Base-by-base conservation (phyloP, 2,113 vertebrate species). In the Dasypus novemcinctus region DNA sequence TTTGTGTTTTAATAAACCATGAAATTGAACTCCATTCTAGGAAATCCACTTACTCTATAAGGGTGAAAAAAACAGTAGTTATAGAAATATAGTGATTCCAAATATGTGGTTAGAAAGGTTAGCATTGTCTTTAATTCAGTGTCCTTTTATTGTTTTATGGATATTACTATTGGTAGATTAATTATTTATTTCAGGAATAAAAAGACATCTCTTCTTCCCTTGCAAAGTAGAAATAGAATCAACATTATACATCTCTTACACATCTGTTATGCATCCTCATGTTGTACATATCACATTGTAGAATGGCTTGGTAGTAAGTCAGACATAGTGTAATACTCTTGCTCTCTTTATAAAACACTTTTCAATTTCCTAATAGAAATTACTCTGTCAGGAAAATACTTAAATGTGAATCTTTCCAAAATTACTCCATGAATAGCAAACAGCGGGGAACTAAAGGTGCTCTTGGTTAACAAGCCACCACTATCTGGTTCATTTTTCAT, bases 291-390 rank as follows among this genome's bases (percentile, higher is more conserved):
- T 20, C 38, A 57, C 1, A 1, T 20, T 38, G 29, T 10, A 2
- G 0, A 91, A 64, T 38, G 66, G 13, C 57, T 83, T 0, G 20
- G 27, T 36, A 68, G 93, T 38, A 54, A 89, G 49, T 91, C 41
- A 97, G 90, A 96, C n/a, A 7, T 84, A 43, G 23, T n/a, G 25
- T 91, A 93, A 95, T 78, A 95, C 27, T 66, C 13, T 0, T 85
- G 54, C 61, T 90, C 52, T 46, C 61, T 63, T 81, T 78, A 94
- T 83, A 93, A 97, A 95, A 21, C 87, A 6, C 23, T 88, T 90
- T 52, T 92, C 91, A 82, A 38, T 72, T 64, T 92, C 74, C 54
- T 76, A 68, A 93, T 46, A 93, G 33, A 25, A 94, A 93, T 96
- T 95, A 36, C 20, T 90, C 27, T 91, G 33, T 90, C 72, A 68